These are phyloP conservation scores for Artemia franciscana DNA, from an alignment of 1,140 invertebrate species.

Conservation along the genomic window DNA sequence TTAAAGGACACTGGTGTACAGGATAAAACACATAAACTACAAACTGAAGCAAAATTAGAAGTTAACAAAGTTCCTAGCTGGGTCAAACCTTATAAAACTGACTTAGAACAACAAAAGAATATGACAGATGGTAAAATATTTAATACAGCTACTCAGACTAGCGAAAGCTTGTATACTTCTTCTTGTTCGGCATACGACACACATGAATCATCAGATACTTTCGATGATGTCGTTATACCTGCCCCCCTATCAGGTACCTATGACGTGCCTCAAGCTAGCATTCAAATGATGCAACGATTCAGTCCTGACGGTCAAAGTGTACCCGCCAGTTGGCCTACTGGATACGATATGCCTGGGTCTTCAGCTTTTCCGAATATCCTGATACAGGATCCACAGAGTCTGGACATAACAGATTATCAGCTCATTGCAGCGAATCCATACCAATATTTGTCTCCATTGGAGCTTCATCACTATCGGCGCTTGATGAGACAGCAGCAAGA, in stretches of 20 bases:
- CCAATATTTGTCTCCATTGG: not conserved
- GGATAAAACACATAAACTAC: too few species aligned
- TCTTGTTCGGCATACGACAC: not conserved
- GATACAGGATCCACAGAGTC: not conserved
- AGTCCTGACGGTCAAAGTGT: not conserved
- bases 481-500: not conserved
- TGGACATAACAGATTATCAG: not conserved
- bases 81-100: too few species aligned
- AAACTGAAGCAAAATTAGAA: too few species aligned
- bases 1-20: too few species aligned
- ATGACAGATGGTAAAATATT: too few species aligned
- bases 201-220: not conserved
- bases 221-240: not conserved
- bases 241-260: not conserved
- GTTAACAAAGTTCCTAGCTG: too few species aligned
- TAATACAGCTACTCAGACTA: slow-evolving; percentile 2
- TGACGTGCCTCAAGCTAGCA: not conserved
- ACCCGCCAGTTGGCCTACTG: not conserved
- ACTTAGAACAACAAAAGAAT: too few species aligned
- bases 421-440: not conserved
- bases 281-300: not conserved
- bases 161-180: slow-evolving; percentile 5
- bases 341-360: too few species aligned
- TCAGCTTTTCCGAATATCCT: not conserved
- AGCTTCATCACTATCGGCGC: not conserved